phyloP scores from a whole-genome alignment of 2,113 vertebrate species.

The Cebus imitator region DNA sequence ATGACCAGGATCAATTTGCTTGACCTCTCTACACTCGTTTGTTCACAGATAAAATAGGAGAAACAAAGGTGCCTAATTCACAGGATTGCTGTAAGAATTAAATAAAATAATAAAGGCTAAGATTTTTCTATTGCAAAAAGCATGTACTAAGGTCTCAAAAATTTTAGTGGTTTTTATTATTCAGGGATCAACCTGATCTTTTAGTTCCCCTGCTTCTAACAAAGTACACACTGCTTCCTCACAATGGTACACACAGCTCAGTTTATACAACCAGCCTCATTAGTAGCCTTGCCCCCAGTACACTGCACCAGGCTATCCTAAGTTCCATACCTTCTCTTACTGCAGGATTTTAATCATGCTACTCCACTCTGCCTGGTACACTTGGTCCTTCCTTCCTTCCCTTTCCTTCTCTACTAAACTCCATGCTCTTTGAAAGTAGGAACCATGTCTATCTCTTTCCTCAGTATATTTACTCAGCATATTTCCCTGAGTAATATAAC shows the following conservation, averaged over 20 bases:
- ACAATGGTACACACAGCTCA: too few relatives aligned
- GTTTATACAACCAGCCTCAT: too few relatives aligned
- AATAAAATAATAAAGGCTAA: background rate
- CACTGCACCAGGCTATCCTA: rapidly evolving
- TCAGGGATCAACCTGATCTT: background rate
- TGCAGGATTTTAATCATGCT: background rate
- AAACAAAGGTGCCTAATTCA: background rate
- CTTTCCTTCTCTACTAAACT: background rate
- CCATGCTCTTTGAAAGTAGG: too few relatives aligned
- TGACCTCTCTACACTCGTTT: background rate
- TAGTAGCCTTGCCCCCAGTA: rapidly evolving
- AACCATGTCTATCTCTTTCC: background rate
- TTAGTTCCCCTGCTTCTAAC: background rate
- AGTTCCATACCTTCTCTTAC: background rate
- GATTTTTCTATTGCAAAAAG: background rate
- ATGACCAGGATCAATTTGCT: background rate
- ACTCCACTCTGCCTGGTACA: rapidly evolving
- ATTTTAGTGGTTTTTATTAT: background rate
- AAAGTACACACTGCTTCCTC: background rate
- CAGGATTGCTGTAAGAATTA: background rate
- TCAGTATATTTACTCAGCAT: background rate
- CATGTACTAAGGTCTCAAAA: background rate
- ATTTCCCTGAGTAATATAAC: background rate
- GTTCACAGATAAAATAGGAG: background rate
- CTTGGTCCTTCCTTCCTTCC: background rate